Evolutionary conservation across 2,113 vertebrate species (phyloP).

Genomic region (Anas platyrhynchos): DNA sequence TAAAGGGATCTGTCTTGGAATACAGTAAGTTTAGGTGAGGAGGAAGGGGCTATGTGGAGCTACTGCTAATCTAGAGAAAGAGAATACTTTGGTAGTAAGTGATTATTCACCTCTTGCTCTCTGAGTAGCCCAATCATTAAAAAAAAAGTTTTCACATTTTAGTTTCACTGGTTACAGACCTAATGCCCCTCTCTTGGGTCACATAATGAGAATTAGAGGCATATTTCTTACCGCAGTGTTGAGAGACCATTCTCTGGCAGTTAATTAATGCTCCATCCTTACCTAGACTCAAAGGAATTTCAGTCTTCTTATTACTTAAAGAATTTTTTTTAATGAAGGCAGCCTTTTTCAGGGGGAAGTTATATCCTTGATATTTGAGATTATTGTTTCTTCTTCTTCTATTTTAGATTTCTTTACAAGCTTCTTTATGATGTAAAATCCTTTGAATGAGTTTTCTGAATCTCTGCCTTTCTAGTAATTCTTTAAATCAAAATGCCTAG

Average conservation of each 20-base stretch:
- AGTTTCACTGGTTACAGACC: slow-evolving; percentile 55
- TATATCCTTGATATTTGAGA: neutral
- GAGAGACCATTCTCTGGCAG: slow-evolving; percentile 67
- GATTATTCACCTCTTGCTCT: slow-evolving; percentile 49
- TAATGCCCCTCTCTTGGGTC: slow-evolving; percentile 50
- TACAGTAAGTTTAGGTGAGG: neutral
- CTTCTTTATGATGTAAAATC: neutral
- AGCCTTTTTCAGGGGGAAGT: slow-evolving; percentile 34
- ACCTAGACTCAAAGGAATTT: slow-evolving; percentile 65
- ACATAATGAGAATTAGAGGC: slow-evolving; percentile 73
- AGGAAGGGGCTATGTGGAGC: neutral
- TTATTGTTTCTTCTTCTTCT: neutral
- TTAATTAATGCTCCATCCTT: slow-evolving; percentile 68
- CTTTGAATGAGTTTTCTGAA: neutral
- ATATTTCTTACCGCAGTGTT: slow-evolving; percentile 71
- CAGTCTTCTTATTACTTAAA: slow-evolving; percentile 51
- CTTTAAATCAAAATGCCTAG: neutral
- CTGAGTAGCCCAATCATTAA: slow-evolving; percentile 33
- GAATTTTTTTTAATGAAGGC: slow-evolving; percentile 69
- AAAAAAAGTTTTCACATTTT: slow-evolving; percentile 71
- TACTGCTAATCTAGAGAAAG: slow-evolving; percentile 6
- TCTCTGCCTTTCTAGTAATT: neutral
- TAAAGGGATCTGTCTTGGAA: neutral
- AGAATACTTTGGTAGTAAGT: neutral
- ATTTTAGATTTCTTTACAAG: neutral